These are phyloP conservation scores for Cydia splendana DNA, from an alignment of 1,140 invertebrate genomes.

Conservation along the genomic window DNA sequence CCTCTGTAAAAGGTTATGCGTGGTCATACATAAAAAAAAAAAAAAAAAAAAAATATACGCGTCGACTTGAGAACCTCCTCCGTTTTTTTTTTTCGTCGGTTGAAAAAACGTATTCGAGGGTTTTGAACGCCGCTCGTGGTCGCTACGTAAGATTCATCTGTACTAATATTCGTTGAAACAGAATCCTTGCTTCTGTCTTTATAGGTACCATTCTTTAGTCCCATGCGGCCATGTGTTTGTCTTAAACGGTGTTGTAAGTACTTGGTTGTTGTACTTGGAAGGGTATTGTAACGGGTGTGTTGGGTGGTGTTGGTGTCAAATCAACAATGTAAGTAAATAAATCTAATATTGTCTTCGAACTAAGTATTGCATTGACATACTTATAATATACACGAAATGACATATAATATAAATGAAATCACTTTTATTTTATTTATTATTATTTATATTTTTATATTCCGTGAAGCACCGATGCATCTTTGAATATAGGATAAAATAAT, in stretches of 20 bases:
- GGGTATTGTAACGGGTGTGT: conserved; percentile 31
- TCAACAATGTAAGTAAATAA: conserved; percentile 23
- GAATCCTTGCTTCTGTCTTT: neutral
- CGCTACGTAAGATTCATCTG: neutral
- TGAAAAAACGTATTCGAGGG: too few species aligned
- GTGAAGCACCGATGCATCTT: conserved; percentile 5
- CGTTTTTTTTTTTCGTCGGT: too few species aligned
- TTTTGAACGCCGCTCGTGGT: too few species aligned
- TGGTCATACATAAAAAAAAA: too few species aligned
- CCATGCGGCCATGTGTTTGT: neutral
- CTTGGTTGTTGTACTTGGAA: neutral
- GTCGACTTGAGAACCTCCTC: too few species aligned
- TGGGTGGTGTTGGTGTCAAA: conserved; percentile 25
- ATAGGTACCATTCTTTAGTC: neutral
- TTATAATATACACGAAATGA: neutral
- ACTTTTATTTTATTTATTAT: neutral
- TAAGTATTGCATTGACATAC: conserved; percentile 11
- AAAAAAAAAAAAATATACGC: too few species aligned
- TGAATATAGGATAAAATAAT: too few species aligned
- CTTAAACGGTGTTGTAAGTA: neutral
- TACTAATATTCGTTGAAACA: neutral
- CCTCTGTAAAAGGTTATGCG: too few species aligned
- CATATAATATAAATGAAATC: too few species aligned
- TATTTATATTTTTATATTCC: neutral
- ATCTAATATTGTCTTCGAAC: conserved; percentile 14